Conservation (phyloP, 2,888 invertebrate species). For the Liposcelis brunnea region DNA sequence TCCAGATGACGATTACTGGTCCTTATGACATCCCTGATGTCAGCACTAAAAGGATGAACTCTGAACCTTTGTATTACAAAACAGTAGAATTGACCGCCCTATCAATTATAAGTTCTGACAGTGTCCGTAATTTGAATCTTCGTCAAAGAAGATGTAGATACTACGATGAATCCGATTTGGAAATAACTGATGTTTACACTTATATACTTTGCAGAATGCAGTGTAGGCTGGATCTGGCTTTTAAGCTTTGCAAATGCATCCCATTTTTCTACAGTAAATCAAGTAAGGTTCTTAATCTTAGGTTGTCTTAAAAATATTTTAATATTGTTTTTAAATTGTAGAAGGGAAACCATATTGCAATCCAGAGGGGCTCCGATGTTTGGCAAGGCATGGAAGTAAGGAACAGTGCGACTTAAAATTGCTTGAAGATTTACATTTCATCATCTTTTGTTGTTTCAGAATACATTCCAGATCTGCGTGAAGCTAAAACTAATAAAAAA, state of each 20-base stretch:
- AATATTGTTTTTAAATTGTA: constrained; percentile 11
- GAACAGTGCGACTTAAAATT: no score
- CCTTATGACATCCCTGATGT: not conserved
- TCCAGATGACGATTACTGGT: not conserved
- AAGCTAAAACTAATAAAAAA: constrained; percentile 29
- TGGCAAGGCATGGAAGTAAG: not conserved
- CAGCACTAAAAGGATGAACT: not conserved
- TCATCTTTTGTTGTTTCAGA: constrained; percentile 25
- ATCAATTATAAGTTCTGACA: constrained; percentile 38
- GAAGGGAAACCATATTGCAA: constrained; percentile 10
- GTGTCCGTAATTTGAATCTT: constrained; percentile 24
- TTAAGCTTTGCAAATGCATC: constrained; percentile 23
- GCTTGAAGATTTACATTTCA: constrained; percentile 4
- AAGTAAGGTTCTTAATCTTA: constrained; percentile 16
- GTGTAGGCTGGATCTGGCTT: constrained; percentile 23
- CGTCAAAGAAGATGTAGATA: constrained; percentile 23
- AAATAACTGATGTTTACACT: constrained; percentile 22
- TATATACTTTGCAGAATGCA: constrained; percentile 25
- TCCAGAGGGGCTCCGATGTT: not conserved
- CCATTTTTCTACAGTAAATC: constrained; percentile 24
- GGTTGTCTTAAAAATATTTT: no score
- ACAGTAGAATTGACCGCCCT: constrained; percentile 41
- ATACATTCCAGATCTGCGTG: constrained; percentile 33
- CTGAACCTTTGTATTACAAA: constrained; percentile 26
- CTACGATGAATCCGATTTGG: constrained; percentile 20